These are phyloP conservation scores for Nibea albiflora DNA, from an alignment of 2,113 vertebrate species.

Conservation along the genomic window DNA sequence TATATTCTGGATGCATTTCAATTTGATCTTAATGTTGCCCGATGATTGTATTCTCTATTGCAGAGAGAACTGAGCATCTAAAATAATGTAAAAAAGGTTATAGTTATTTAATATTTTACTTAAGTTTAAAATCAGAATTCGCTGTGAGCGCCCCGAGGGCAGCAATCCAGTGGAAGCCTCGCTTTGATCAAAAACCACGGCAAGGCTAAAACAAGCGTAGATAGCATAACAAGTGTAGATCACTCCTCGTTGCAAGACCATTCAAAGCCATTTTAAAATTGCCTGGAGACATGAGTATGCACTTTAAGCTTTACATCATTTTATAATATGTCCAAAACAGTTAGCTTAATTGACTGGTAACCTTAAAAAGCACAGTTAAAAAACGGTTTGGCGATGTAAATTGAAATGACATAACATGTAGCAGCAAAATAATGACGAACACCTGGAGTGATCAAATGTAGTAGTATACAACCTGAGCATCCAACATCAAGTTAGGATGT, in stretches of 20 bases:
- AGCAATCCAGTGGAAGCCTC: constrained; percentile 17
- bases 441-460: background rate
- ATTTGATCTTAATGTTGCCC: background rate
- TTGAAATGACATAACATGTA: background rate
- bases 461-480: background rate
- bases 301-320: constrained; percentile 11
- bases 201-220: constrained; percentile 32
- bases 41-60: background rate
- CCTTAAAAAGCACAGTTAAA: background rate
- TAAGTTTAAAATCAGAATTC: constrained; percentile 33
- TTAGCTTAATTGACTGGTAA: constrained; percentile 18
- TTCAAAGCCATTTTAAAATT: constrained; percentile 13
- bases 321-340: constrained; percentile 6
- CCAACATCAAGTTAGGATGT: background rate
- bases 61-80: background rate
- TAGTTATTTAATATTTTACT: constrained; percentile 4
- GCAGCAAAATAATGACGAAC: background rate
- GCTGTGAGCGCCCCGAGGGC: constrained; percentile 12
- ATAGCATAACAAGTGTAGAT: constrained; percentile 11
- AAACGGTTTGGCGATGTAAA: background rate
- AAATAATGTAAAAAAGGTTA: constrained; percentile 9
- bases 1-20: background rate
- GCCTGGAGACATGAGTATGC: background rate
- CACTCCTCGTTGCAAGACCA: background rate
- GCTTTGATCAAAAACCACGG: constrained; percentile 52